Conservation (phyloP, 53 echinoderm and acorn worm genomes). For the Mesocentrotus franciscanus region DNA sequence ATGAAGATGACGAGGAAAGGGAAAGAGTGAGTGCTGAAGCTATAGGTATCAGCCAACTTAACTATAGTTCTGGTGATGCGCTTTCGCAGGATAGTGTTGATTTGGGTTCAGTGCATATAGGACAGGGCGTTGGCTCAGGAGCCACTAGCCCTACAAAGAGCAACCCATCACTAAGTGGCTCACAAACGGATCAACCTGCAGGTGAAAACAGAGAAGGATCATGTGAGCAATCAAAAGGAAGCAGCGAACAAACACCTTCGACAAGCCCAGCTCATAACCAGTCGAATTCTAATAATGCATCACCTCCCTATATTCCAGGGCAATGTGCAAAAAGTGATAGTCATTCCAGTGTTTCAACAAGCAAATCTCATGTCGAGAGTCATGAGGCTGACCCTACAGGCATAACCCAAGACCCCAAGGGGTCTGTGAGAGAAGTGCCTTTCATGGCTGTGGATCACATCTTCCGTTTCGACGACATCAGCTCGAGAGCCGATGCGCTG, state of each 20-base stretch:
- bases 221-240: not conserved
- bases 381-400: not conserved
- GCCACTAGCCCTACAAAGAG: not conserved
- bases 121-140: not conserved
- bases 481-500: constrained; percentile 54
- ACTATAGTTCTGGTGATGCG: constrained; percentile 25
- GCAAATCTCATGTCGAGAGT: not conserved
- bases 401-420: not conserved
- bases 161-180: not conserved
- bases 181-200: not conserved
- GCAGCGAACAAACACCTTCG: not conserved
- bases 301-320: constrained; percentile 1
- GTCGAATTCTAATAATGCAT: constrained; percentile 48
- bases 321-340: constrained; percentile 27
- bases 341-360: constrained; percentile 20
- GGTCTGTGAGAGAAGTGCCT: constrained; percentile 34
- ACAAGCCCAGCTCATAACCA: not conserved
- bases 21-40: not conserved
- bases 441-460: constrained; percentile 54
- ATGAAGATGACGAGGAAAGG: constrained; percentile 37
- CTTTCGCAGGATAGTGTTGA: constrained; percentile 61
- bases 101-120: constrained; percentile 6
- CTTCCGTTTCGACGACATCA: constrained; percentile 60
- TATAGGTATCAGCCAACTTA: constrained; percentile 8
- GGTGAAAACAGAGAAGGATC: not conserved